Evolutionary conservation across 2,888 invertebrate genomes (phyloP).

Genomic region (Bugulina stolonifera): DNA sequence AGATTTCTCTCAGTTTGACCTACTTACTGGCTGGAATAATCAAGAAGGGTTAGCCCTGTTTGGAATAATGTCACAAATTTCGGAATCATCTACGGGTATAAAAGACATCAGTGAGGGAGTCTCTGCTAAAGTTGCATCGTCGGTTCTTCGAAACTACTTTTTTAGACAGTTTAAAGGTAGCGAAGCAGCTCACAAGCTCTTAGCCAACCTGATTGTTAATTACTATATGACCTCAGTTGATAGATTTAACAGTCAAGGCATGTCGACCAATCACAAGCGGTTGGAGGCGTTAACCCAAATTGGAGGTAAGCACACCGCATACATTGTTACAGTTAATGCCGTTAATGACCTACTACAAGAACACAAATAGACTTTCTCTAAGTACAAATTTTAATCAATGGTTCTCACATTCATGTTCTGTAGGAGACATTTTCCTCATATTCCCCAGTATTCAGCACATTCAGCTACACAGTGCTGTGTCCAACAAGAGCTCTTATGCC

Average conservation of each 20-base stretch:
- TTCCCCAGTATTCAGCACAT: background rate
- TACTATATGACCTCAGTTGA: background rate
- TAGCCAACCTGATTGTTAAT: background rate
- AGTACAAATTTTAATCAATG: no score
- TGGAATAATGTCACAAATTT: background rate
- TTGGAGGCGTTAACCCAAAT: background rate
- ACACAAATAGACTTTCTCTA: no score
- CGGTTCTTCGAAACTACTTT: background rate
- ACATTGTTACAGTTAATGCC: no score
- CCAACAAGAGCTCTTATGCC: background rate
- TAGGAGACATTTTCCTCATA: background rate
- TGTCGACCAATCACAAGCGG: background rate
- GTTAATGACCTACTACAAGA: no score
- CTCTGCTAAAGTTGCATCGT: background rate
- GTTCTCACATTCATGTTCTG: no score
- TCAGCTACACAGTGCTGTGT: constrained; percentile 1
- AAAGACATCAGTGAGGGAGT: background rate
- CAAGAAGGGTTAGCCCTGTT: background rate
- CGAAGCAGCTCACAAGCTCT: background rate
- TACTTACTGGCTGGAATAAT: constrained; percentile 13
- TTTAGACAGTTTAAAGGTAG: background rate
- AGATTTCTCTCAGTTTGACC: background rate
- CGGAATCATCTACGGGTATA: background rate
- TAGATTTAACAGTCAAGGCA: background rate
- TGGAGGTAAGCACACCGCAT: background rate